These are phyloP conservation scores for Mactra quadrangularis DNA, from an alignment of 1,140 invertebrate genomes.

Conservation along the genomic window DNA sequence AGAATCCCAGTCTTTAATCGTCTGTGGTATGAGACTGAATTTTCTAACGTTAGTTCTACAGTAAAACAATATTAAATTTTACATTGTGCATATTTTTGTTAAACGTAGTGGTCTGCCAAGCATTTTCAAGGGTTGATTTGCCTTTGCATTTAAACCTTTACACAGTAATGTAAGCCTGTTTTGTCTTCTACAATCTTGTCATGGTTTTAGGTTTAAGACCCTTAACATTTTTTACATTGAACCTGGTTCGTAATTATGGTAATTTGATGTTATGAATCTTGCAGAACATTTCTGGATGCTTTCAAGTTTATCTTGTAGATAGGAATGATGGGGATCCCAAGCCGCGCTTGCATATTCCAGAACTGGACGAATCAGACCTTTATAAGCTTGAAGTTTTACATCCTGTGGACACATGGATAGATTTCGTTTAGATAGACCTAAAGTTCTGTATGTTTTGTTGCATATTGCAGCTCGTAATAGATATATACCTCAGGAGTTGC, in stretches of 20 bases:
- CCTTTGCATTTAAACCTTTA: background rate
- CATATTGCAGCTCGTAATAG: no score
- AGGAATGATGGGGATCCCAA: slow-evolving; percentile 12
- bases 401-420: slow-evolving; percentile 11
- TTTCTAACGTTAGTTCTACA: background rate
- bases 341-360: slow-evolving; percentile 12
- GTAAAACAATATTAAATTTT: background rate
- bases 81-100: background rate
- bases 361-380: background rate
- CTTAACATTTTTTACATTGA: background rate
- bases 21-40: background rate
- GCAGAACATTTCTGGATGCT: background rate
- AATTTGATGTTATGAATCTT: slow-evolving; percentile 2
- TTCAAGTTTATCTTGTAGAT: slow-evolving; percentile 1
- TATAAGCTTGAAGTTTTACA: slow-evolving; percentile 22
- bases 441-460: slow-evolving; percentile 19
- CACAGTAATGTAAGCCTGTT: no score
- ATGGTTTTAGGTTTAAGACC: background rate
- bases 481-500: no score
- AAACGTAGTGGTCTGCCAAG: no score
- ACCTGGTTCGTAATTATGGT: background rate
- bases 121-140: background rate
- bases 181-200: no score
- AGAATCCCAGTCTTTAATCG: no score
- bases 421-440: background rate